Evolutionary conservation across 2,797 vertebrate genomes (phyloP).

Genomic region (Apogon talboti): DNA sequence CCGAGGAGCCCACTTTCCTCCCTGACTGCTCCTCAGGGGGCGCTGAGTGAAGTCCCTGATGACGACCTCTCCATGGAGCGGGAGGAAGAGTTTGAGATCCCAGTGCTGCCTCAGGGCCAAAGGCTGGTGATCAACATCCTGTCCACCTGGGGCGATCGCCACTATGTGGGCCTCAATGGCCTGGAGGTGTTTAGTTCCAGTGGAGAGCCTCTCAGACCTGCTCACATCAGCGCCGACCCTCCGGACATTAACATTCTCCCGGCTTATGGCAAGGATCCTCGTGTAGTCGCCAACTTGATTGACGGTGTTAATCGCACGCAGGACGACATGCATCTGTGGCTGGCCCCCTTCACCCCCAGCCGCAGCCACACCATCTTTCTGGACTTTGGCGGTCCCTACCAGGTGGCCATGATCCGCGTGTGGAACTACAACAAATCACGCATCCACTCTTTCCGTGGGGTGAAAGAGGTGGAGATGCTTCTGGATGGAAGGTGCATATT

Average conservation of each 20-base stretch:
- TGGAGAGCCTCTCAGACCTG: slow-evolving; percentile 87
- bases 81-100: slow-evolving; percentile 92
- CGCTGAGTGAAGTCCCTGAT: slow-evolving; percentile 64
- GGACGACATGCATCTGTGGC: slow-evolving; percentile 98
- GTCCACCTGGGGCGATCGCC: slow-evolving; percentile 97
- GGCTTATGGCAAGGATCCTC: slow-evolving; percentile 91
- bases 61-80: slow-evolving; percentile 69
- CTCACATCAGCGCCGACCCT: slow-evolving; percentile 87
- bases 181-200: slow-evolving; percentile 93
- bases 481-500: slow-evolving; percentile 91
- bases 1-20: slow-evolving; percentile 51
- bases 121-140: slow-evolving; percentile 88
- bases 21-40: slow-evolving; percentile 28
- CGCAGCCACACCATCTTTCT: slow-evolving; percentile 87
- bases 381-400: slow-evolving; percentile 86
- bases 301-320: slow-evolving; percentile 94
- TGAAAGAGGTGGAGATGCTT: slow-evolving; percentile 90
- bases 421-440: slow-evolving; percentile 99
- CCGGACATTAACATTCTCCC: slow-evolving; percentile 94
- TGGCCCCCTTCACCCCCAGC: slow-evolving; percentile 92
- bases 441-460: slow-evolving; percentile 95
- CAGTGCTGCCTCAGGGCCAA: slow-evolving; percentile 90
- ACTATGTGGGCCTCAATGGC: slow-evolving; percentile 96
- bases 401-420: slow-evolving; percentile 94
- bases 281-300: slow-evolving; percentile 88